Base-by-base conservation (phyloP, 2,113 vertebrate species). In the Cathartes aura region DNA sequence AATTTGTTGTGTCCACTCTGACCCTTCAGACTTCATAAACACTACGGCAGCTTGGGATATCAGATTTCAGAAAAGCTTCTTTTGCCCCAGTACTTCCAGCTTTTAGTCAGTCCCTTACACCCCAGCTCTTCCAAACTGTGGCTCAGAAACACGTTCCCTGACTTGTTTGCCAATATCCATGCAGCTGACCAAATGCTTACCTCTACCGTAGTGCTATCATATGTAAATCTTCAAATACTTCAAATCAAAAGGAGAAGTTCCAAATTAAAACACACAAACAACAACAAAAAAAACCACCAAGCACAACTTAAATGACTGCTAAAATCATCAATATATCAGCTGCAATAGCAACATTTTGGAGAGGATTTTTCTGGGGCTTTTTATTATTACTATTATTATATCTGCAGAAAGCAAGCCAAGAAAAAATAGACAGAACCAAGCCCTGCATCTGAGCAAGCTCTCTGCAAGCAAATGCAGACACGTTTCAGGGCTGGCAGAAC, bases 401-500 rank as follows among this genome's bases (percentile, higher is more conserved):
- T 60, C 60, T 91, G 24, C 73, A 87, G 87, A 92, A 87, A 24
- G 34, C 68, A 92, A 93, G 90, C 53, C 94, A 95, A 86, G 85
- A 93, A 86, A 66, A 76, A 93, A 89, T 38, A 82, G 36, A 66
- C 20, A 3, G 74, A 93, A 84, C 17, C n/a, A 68, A 93, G 64
- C 83, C 82, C 71, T 82, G 73, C 48, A 75, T 73, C 50, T 6
- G 4, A 91, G 59, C 43, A 81, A 84, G 40, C 79, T 87, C 68
- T 74, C 68, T 60, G 59, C 5, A 4, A 97, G 91, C 58, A 94
- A 89, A 89, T 5, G 64, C 76, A 85, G 81, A 66, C 70, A 70
- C 9, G 2, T 92, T 94, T 89, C 86, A 82, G 63, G 82, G 74
- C 43, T 95, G 89, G 91, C 93, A 95, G 86, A 85, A 89, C 70